Percentiles rank a stretch among this genome's conserved stretches.
These are phyloP conservation scores for Pteromalus puparum DNA, from an alignment of 1,140 invertebrate species.

Conservation along the genomic window DNA sequence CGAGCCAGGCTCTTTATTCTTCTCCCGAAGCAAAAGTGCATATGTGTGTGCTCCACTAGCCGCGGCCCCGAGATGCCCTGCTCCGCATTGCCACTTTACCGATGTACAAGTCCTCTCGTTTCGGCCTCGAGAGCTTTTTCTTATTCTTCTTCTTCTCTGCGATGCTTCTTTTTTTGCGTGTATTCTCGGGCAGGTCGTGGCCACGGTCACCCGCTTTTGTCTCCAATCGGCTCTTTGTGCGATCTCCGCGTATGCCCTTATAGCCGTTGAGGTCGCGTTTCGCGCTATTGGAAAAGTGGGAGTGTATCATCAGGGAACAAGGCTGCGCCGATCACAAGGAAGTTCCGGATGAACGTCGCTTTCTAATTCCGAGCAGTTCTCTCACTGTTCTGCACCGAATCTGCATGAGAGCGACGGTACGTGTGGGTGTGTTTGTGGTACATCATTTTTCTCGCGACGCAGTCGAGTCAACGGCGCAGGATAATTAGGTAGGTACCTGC, in stretches of 20 bases:
- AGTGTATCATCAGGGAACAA: too few relatives aligned
- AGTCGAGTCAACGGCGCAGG: too few relatives aligned
- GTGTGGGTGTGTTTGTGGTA: background rate
- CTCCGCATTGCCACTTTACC: constrained; percentile 64
- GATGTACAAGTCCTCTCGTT: constrained; percentile 58
- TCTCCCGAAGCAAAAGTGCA: background rate
- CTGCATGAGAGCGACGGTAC: background rate
- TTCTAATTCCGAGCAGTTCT: background rate
- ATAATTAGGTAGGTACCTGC: constrained; percentile 56
- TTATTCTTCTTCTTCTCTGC: constrained; percentile 17
- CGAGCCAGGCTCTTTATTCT: background rate
- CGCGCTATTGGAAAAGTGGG: too few relatives aligned
- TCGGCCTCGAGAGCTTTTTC: constrained; percentile 39
- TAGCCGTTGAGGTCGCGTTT: too few relatives aligned
- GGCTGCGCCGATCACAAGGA: too few relatives aligned
- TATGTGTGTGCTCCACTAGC: constrained; percentile 61
- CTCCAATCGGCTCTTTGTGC: background rate
- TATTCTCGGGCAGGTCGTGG: constrained; percentile 48
- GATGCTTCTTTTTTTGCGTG: constrained; percentile 16
- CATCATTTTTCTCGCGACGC: constrained; percentile 20
- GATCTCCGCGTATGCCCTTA: background rate
- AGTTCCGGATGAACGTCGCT: too few relatives aligned
- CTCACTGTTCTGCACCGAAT: too few relatives aligned
- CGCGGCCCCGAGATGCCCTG: constrained; percentile 65
- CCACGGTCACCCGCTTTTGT: constrained; percentile 60